Evolutionary conservation across 2,113 vertebrate species (phyloP), one percentile per base, ranked within the genome.

Genomic region (Sorex araneus): DNA sequence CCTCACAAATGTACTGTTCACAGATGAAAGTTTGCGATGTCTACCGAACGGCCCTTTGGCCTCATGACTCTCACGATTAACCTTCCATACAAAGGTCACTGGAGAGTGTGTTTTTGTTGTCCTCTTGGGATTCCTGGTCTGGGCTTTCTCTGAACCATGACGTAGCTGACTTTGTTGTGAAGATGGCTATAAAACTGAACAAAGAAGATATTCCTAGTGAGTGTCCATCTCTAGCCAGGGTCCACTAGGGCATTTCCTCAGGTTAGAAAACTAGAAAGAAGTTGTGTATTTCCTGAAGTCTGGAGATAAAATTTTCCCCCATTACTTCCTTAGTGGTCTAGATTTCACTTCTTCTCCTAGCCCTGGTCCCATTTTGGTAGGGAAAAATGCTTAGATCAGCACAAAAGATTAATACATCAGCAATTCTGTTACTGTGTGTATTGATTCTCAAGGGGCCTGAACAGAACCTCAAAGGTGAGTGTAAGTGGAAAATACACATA

Each of bases 351-450:
- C 70, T 73, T 86, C 19, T 81, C 69, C 63, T 15, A 91, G 43
- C 30, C 70, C 0, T 60, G 81, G 50, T 78, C 77, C 71, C 74
- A 71, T 30, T 83, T 92, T 60, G 50, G 60, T 45, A 81, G 60
- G 34, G 13, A 77, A 93, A 95, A 87, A 80, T 54, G 97, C 95
- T 95, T 89, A 73, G 87, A 40, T 94, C 95, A 94, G 96, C 95
- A 95, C 64, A 89, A 89, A 93, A 94, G 84, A 87, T 75, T 12
- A 84, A 91, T 92, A 88, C 76, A 81, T 92, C 94, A 95, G 95
- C 94, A 83, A 57, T 92, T 95, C 87, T 60, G 87, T 85, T 96
- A 95, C 84, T 91, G 60, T 88, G 34, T 57, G 34, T 89, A 96
- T 94, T 90, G 94, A 95, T 94, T 94, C 95, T 93, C 94, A 32